phyloP scores from a whole-genome alignment of 64 coral and sea anemone species.

The Orbicella faveolata region DNA sequence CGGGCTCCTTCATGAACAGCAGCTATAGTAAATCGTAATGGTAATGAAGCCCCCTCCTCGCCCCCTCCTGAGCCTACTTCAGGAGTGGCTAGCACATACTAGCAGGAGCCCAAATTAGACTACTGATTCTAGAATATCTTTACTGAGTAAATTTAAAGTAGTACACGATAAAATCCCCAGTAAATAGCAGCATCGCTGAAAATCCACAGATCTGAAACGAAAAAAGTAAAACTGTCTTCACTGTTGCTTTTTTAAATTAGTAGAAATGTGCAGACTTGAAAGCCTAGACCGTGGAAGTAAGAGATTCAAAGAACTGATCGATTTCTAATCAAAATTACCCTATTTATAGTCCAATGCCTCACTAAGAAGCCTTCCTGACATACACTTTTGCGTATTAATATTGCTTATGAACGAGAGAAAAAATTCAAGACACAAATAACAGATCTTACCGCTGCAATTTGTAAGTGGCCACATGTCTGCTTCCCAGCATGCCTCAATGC shows the following conservation, averaged over 20 bases:
- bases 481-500: neutral
- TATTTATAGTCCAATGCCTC: too few relatives aligned
- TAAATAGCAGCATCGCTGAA: neutral
- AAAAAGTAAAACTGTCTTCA: neutral
- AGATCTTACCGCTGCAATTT: neutral
- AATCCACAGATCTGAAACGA: conserved; percentile 5
- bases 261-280: neutral
- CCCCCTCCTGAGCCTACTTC: too few relatives aligned
- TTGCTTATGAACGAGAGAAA: neutral
- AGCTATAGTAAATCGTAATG: too few relatives aligned
- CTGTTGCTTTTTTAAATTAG: neutral
- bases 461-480: neutral
- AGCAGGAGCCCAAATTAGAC: too few relatives aligned
- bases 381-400: too few relatives aligned
- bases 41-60: neutral
- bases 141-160: neutral
- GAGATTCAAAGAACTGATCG: neutral
- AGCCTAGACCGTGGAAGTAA: neutral
- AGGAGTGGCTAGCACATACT: neutral
- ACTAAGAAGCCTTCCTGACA: too few relatives aligned
- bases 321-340: too few relatives aligned
- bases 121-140: neutral
- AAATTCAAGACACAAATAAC: neutral
- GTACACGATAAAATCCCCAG: neutral
- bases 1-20: too few relatives aligned